phyloP scores from a whole-genome alignment of 1,140 invertebrate genomes.

The Ceratosolen solmsi region DNA sequence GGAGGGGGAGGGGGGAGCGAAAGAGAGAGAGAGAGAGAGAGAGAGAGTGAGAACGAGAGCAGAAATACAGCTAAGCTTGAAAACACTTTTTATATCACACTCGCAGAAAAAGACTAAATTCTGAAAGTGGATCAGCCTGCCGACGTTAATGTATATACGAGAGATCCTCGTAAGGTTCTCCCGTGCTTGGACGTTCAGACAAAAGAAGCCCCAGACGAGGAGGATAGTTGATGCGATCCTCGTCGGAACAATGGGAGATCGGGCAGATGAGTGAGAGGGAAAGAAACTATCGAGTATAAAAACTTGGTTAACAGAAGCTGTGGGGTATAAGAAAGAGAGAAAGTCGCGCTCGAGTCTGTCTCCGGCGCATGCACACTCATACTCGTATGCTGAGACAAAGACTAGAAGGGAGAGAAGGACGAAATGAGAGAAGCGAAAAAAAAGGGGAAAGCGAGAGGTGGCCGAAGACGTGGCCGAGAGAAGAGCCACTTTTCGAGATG shows the following conservation, averaged over 20 bases:
- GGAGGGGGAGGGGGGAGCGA: no score
- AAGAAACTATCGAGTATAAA: not conserved
- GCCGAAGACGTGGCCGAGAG: not conserved
- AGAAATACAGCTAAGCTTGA: not conserved
- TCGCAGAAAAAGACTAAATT: slow-evolving; percentile 30
- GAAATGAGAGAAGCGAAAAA: not conserved
- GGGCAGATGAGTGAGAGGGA: not conserved
- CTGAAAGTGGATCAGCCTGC: slow-evolving; percentile 34
- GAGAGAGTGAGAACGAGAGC: not conserved
- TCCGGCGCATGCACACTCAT: not conserved
- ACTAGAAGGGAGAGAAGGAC: not conserved
- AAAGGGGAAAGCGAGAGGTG: not conserved
- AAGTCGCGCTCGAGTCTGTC: not conserved
- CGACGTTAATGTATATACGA: slow-evolving; percentile 33
- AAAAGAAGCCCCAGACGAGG: not conserved
- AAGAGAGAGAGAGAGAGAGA: not conserved
- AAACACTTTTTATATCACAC: slow-evolving; percentile 24
- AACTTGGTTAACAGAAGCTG: slow-evolving; percentile 39
- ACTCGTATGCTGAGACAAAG: no score
- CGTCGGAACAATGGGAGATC: not conserved
- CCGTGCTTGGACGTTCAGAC: not conserved
- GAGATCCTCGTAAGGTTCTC: not conserved
- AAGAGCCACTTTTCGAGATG: slow-evolving; percentile 31
- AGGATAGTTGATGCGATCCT: not conserved
- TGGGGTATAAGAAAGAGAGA: slow-evolving; percentile 19